phyloP scores from a whole-genome alignment of 2,113 vertebrate species.

The Hoplias malabaricus region DNA sequence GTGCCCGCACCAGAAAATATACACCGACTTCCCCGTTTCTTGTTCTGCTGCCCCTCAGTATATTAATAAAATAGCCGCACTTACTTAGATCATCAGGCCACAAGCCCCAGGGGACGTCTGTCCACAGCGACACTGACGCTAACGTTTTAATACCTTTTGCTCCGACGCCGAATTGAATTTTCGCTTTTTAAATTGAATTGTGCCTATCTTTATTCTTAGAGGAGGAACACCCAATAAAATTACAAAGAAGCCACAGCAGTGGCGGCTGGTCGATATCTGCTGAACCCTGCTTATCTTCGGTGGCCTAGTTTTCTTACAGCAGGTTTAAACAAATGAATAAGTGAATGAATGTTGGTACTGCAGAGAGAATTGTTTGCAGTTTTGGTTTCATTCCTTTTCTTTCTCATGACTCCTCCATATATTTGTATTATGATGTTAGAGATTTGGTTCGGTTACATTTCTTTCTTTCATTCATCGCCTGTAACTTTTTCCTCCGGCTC shows the following conservation, averaged over 20 bases:
- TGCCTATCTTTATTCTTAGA: slow-evolving; percentile 47
- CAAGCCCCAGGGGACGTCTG: neutral
- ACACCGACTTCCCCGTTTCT: neutral
- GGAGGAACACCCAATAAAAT: slow-evolving; percentile 56
- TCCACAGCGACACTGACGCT: neutral
- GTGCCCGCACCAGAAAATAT: neutral
- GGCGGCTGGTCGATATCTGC: slow-evolving; percentile 34
- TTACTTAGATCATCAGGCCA: neutral
- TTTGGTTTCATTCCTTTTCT: too few relatives aligned
- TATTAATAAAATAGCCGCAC: neutral
- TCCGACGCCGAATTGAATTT: slow-evolving; percentile 53
- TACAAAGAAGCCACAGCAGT: slow-evolving; percentile 28
- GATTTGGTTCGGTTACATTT: too few relatives aligned
- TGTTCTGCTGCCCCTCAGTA: neutral
- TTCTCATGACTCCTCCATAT: too few relatives aligned
- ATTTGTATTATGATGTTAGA: too few relatives aligned
- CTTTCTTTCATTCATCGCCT: too few relatives aligned
- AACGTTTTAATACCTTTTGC: neutral
- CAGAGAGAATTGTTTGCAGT: too few relatives aligned
- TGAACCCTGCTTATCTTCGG: too few relatives aligned
- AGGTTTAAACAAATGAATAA: too few relatives aligned
- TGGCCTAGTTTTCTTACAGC: too few relatives aligned
- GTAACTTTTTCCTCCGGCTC: too few relatives aligned
- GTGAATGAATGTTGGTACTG: too few relatives aligned
- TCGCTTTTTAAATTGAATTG: slow-evolving; percentile 58